Base-by-base conservation (phyloP, 2,113 vertebrate genomes). In the Solenodon paradoxus region DNA sequence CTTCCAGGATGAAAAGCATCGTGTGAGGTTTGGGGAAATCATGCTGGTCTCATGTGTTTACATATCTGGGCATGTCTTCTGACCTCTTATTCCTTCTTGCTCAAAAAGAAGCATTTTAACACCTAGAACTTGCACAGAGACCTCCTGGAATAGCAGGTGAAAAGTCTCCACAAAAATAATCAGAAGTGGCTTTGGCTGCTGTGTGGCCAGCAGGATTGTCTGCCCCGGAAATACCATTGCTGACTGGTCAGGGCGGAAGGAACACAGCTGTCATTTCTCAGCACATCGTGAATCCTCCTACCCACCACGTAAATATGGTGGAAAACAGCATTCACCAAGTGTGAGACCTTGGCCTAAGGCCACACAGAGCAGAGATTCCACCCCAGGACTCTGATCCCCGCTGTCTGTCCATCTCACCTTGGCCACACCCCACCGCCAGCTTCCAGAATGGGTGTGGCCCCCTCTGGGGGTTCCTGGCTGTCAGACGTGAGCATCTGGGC, bases 1-100 rank as follows among this genome's bases (percentile, higher is more conserved):
- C 63, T 79, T 74, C 55, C 19, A 38, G 71, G 42, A 83, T 64
- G 51, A 64, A 47, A 71, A 75, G 32, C 64, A 32, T 35, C 0
- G 13, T 55, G 49, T 84, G 72, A 66, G n/a, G 66, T 74, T 55
- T 38, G 38, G 9, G 61, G 30, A 95, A 71, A 51, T 79, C 84
- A 19, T 38, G 32, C 61, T 32, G 59, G 35, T 81, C 26, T 0
- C 63, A 3, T 47, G 47, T 42, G 80, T 95, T 64, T 28, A 59
- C 19, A 2, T 80, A 61, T 75, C 61, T 92, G 77, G 59, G 49
- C 20, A 42, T 77, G 69, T 61, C 71, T 79, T n/a, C 51, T 83
- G 64, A 57, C 82, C 26, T 92, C 75, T 89, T 1, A 0, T 42
- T 82, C 40, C n/a, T 93, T 78, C 74, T 66, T 63, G 13, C 83